Base-by-base conservation (phyloP, 2,113 vertebrate genomes). In the Halichoeres trimaculatus region DNA sequence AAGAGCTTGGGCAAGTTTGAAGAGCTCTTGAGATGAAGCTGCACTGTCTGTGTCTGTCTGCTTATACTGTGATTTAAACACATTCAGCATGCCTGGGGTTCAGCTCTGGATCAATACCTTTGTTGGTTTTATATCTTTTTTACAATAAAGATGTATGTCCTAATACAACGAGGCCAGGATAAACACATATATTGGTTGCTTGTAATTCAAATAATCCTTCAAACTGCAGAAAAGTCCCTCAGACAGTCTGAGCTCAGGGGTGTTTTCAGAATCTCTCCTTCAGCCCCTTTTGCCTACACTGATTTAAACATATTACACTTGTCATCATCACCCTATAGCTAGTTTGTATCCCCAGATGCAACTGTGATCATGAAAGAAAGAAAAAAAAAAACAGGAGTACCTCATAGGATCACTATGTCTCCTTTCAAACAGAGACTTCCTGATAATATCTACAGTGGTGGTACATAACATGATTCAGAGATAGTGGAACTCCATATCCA, bases 271-370 rank as follows among this genome's bases (percentile, higher is more conserved):
- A 1, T 66, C 24, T 57, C 48, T 30, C 10, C 24, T 48, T 17
- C 40, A 1, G 9, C 38, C 40, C 62, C 12, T 17, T 17, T 17
- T 1, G 61, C 9, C 34, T 23, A 41, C 19, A 22, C 43, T 17
- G 34, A 52, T 70, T 60, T 38, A 20, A 38, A 19, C 26, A 17
- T 26, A 61, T 68, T 40, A 54, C 63, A 52, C 71, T 40, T 57
- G 17, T 65, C 43, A 35, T 24, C 54, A n/a, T 35, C 22, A 45
- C 8, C 73, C 55, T 3, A 11, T 12, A 4, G 63, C 63, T 59
- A 10, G 53, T 58, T 65, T 40, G 16, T 19, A 20, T 65, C 51
- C 38, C 60, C 14, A 34, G 23, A 2, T 8, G 59, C 24, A 24
- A 57, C 40, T 52, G 36, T 45, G 26, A 51, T 35, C 23, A 19